Percentiles rank a stretch among this genome's conserved stretches.
These are phyloP conservation scores for Conchocele bisecta DNA, from an alignment of 2,888 invertebrate genomes.

Conservation along the genomic window DNA sequence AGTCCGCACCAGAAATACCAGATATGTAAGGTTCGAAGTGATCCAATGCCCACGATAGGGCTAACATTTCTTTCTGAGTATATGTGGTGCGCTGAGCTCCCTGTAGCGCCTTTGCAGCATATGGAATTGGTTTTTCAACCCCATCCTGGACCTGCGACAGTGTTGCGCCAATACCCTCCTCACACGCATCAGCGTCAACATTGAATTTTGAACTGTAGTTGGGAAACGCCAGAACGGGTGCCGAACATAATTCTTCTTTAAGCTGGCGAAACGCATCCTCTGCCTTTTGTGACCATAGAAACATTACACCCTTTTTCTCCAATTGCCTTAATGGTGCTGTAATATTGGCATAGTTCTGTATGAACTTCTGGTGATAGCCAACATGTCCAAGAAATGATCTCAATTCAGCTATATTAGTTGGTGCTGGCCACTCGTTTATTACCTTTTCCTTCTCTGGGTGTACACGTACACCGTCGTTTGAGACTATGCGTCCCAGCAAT, in stretches of 20 bases:
- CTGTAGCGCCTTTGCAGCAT: constrained; percentile 8
- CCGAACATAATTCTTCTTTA: not conserved
- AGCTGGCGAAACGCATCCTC: constrained; percentile 4
- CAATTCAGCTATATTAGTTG: constrained; percentile 5
- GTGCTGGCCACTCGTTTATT: constrained; percentile 13
- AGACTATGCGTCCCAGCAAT: constrained; percentile 18
- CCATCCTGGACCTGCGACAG: constrained; percentile 29
- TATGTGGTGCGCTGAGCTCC: constrained; percentile 15
- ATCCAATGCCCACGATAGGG: not conserved
- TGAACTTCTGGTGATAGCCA: constrained; percentile 12
- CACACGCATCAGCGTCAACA: constrained; percentile 36
- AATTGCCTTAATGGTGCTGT: constrained; percentile 1
- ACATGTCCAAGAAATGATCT: constrained; percentile 11
- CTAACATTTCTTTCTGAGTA: constrained; percentile 6
- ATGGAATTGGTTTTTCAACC: constrained; percentile 16
- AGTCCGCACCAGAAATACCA: constrained; percentile 13
- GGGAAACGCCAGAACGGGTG: constrained; percentile 4
- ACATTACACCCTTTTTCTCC: not conserved
- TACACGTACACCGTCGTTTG: constrained; percentile 2
- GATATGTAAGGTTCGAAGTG: not conserved
- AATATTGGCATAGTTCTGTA: constrained; percentile 2
- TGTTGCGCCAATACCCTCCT: constrained; percentile 22
- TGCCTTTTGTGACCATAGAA: not conserved
- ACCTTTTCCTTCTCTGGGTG: constrained; percentile 3
- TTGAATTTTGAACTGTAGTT: constrained; percentile 10